Evolutionary conservation across 2,113 vertebrate species (phyloP).

Genomic region (Toxotes jaculatrix): DNA sequence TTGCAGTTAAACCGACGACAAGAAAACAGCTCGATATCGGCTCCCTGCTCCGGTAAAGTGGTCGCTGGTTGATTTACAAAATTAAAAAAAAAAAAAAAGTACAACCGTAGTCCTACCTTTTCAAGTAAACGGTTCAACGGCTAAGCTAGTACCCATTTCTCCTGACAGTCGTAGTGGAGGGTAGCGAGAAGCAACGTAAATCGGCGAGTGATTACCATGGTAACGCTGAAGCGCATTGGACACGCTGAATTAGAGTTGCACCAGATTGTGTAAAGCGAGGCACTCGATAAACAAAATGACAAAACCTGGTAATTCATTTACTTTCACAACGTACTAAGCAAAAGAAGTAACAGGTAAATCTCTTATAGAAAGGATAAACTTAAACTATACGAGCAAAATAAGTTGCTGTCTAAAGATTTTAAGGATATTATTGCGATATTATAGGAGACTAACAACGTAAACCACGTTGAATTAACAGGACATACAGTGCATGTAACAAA

Average conservation of each 20-base stretch:
- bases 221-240: constrained; percentile 72
- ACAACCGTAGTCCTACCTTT: constrained; percentile 47
- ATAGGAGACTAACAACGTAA: background rate
- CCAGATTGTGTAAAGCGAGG: constrained; percentile 9
- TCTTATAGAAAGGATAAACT: rapidly evolving
- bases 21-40: background rate
- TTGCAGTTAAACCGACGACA: background rate
- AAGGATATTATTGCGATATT: background rate
- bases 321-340: background rate
- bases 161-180: constrained; percentile 25
- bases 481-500: background rate
- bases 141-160: constrained; percentile 7
- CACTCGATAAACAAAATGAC: constrained; percentile 2
- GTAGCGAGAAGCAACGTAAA: constrained; percentile 68
- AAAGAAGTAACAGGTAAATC: background rate
- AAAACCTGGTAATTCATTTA: background rate
- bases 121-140: constrained; percentile 1
- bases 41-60: background rate
- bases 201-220: constrained; percentile 77
- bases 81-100: background rate
- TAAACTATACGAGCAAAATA: background rate
- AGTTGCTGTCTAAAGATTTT: background rate
- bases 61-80: background rate
- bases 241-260: constrained; percentile 46
- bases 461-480: background rate